Evolutionary conservation across 2,113 vertebrate species (phyloP), one percentile per base, ranked within the genome.

Genomic region (Triplophysa rosa): DNA sequence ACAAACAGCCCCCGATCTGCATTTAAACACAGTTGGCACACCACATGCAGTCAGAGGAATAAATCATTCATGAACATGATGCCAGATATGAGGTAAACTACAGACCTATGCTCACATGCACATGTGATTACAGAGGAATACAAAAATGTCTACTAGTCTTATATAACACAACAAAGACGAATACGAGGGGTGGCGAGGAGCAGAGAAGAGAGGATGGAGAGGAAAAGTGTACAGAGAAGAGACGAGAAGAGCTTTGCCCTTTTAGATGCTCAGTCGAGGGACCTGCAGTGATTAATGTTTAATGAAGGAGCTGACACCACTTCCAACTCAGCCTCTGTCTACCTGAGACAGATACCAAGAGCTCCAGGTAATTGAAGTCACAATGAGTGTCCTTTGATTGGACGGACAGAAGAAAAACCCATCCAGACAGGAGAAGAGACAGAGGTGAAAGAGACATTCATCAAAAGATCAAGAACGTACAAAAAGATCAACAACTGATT

Each of bases 11-110:
- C 58, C 67, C 61, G 79, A 59, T 78, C 74, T 80, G 73, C 59
- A 68, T 70, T 65, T 67, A 56, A 66, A 54, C 71, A 75, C 64
- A 73, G 77, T 65, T 79, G 67, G 67, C 45, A 37, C 66, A 79
- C 26, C 61, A 65, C 73, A 80, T 56, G 66, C 72, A 71, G 71
- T 40, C 26, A 37, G 52, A 29, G 40, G 59, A 56, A 52, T 78
- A 73, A 84, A 84, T 80, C 78, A 80, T 78, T 77, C 63, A 75
- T 82, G 45, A 66, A 76, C 59, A 85, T 68, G 45, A 80, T 66
- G 24, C 24, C 77, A 77, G 66, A 61, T 14, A 70, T 58, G 62
- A 81, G 42, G 75, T 65, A 67, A 83, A 52, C 69, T 29, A 74
- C 65, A 67, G 52, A 68, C 64, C 67, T 64, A 72, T 54, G 68